phyloP scores from a whole-genome alignment of 2,113 vertebrate species.

The Malurus cyaneus region DNA sequence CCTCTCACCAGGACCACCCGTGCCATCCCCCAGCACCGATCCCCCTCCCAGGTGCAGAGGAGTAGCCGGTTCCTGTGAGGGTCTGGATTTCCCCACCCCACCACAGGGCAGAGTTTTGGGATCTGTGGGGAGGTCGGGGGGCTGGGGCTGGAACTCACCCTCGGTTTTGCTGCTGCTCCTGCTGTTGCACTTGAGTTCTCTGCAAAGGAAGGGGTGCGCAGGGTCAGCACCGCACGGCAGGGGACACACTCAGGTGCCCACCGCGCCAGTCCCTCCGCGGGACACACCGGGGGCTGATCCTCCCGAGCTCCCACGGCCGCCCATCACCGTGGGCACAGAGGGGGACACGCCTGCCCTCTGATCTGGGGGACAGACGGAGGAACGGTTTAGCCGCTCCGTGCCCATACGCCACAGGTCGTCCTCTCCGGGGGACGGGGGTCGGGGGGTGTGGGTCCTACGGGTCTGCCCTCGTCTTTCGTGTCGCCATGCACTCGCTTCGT shows the following conservation, averaged over 20 bases:
- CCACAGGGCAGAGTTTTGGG: neutral
- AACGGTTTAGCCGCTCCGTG: too few species aligned
- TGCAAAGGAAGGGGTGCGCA: conserved; percentile 48
- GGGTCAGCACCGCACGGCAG: neutral
- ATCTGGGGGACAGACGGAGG: neutral
- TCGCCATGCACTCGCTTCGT: too few species aligned
- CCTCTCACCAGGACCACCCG: neutral
- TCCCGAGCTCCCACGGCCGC: neutral
- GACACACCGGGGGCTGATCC: neutral
- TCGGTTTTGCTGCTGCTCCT: conserved; percentile 75
- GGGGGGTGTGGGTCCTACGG: too few species aligned
- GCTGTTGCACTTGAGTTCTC: conserved; percentile 76
- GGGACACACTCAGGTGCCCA: neutral
- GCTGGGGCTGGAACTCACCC: conserved; percentile 61
- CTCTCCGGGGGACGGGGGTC: too few species aligned
- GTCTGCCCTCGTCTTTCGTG: too few species aligned
- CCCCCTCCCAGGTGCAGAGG: neutral
- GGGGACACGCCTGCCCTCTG: neutral
- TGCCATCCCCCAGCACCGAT: neutral
- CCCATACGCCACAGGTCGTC: too few species aligned
- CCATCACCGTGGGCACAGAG: neutral
- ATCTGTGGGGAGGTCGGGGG: fast-evolving
- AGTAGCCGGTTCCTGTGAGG: neutral
- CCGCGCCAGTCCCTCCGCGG: neutral
- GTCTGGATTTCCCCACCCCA: neutral